Conservation (phyloP, 2,113 vertebrate genomes). For the Acrocephalus arundinaceus region DNA sequence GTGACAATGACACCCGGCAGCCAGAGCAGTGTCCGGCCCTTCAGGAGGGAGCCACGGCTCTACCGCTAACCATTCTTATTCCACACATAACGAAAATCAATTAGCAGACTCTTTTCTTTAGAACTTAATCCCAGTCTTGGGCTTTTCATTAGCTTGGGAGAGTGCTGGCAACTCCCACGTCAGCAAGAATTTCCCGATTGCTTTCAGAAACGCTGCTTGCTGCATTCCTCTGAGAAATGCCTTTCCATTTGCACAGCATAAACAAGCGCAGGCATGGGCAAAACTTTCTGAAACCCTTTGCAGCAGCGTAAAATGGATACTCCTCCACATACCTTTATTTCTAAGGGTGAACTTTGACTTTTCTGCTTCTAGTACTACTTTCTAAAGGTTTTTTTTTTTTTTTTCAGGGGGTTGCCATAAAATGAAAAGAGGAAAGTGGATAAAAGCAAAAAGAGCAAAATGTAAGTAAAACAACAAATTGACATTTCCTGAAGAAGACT, state of each 20-base stretch:
- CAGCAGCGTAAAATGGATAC: neutral
- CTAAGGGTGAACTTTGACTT: neutral
- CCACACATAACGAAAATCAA: neutral
- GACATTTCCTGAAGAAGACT: neutral
- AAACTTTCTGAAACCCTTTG: conserved; percentile 1
- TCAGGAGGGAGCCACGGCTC: neutral
- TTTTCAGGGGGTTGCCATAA: neutral
- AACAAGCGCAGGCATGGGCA: neutral
- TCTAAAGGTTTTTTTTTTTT: neutral
- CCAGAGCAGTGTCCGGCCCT: neutral
- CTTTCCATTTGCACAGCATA: neutral
- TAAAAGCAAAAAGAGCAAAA: neutral
- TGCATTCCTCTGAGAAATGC: conserved; percentile 28
- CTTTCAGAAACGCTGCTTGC: conserved; percentile 16
- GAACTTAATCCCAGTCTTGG: neutral
- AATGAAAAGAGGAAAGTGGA: neutral
- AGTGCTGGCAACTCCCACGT: conserved; percentile 20
- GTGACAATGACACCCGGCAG: accelerated
- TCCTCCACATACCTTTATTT: neutral
- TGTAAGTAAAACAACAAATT: neutral
- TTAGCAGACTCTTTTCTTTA: neutral
- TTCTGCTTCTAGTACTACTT: neutral
- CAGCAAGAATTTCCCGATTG: conserved; percentile 49
- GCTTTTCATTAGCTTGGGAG: conserved; percentile 1
- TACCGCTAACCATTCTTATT: neutral